These are phyloP conservation scores for Lycocorax pyrrhopterus DNA, from an alignment of 2,113 vertebrate genomes.

Conservation along the genomic window DNA sequence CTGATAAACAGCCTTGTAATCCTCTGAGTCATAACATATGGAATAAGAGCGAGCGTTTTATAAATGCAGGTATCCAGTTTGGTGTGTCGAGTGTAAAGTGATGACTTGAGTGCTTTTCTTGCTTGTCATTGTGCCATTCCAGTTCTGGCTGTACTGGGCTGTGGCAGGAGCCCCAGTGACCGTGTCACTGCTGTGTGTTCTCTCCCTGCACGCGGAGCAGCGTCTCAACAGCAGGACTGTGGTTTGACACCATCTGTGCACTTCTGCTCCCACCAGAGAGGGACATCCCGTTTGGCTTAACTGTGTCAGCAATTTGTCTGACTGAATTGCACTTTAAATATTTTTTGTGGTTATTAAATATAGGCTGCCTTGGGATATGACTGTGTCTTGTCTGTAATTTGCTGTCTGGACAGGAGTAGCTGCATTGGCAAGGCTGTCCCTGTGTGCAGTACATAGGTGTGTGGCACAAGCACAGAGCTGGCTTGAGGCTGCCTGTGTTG, in stretches of 20 bases:
- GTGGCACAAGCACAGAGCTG: not conserved
- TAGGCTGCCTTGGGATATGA: not conserved
- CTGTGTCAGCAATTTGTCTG: not conserved
- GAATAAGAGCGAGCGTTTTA: not conserved
- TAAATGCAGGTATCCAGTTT: not conserved
- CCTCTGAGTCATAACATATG: not conserved
- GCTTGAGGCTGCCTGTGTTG: not conserved
- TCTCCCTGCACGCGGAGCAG: not conserved
- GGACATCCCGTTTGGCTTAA: not conserved
- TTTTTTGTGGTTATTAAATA: not conserved
- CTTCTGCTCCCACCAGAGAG: not conserved
- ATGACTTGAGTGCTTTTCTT: not conserved
- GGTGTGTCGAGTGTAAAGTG: not conserved
- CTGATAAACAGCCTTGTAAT: slow-evolving; percentile 9
- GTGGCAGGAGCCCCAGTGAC: not conserved
- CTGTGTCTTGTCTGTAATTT: rapidly evolving
- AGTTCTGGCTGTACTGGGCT: not conserved
- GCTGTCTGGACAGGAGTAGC: not conserved
- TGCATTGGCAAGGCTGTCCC: not conserved
- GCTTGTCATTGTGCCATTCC: not conserved
- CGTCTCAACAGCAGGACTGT: not conserved
- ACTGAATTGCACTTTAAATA: not conserved
- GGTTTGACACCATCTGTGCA: not conserved
- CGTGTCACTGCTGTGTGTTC: not conserved
- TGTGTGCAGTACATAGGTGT: not conserved